A percentile compares a stretch with the other conserved stretches of the same genome.
Conservation (phyloP, 2,113 vertebrate genomes). For the Tachysurus vachellii region DNA sequence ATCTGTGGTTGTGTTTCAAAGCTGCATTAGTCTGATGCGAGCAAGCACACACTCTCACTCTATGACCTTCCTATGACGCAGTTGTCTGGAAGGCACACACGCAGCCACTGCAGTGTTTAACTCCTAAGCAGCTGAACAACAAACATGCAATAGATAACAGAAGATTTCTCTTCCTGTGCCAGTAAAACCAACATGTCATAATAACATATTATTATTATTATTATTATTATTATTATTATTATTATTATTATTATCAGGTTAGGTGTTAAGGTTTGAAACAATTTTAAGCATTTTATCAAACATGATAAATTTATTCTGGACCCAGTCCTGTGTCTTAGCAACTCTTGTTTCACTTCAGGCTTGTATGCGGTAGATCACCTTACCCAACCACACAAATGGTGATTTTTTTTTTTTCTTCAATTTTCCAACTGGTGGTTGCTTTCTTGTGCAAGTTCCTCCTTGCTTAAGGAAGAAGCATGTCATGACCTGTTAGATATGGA, state of each 20-base stretch:
- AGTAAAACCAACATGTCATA: not conserved
- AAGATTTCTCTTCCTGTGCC: not conserved
- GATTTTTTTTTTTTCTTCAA: not conserved
- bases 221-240: too few relatives aligned
- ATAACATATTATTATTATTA: too few relatives aligned
- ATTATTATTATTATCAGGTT: too few relatives aligned
- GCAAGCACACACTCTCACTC: not conserved
- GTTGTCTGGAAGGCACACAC: not conserved
- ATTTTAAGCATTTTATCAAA: too few relatives aligned
- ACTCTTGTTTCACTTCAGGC: not conserved
- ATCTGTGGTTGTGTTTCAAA: constrained; percentile 6
- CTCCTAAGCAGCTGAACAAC: not conserved
- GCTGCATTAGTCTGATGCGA: constrained; percentile 8
- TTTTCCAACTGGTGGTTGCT: too few relatives aligned
- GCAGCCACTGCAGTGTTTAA: constrained; percentile 14
- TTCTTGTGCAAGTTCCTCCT: not conserved
- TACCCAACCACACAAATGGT: not conserved
- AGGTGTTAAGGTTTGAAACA: not conserved
- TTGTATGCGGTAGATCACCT: not conserved
- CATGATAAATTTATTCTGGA: too few relatives aligned
- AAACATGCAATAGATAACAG: not conserved
- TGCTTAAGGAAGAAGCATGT: not conserved
- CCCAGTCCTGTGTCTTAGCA: not conserved
- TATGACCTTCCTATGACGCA: constrained; percentile 11
- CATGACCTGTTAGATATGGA: not conserved